Percentiles rank a stretch among this genome's conserved stretches.
These are phyloP conservation scores for Poecilobothrus nobilitatus DNA, from an alignment of 2,888 invertebrate species.

Conservation along the genomic window DNA sequence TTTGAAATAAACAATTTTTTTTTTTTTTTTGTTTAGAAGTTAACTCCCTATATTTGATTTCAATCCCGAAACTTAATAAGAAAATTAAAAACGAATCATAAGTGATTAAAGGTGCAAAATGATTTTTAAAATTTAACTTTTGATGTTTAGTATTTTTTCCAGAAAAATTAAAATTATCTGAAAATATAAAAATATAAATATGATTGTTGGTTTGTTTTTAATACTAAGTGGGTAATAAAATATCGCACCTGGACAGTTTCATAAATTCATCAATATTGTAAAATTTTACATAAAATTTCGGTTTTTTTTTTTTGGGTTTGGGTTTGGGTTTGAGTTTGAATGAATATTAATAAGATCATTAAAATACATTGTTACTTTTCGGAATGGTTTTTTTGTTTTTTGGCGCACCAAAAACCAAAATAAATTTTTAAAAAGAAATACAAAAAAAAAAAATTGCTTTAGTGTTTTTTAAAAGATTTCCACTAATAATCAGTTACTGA, in stretches of 20 bases:
- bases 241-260: not conserved
- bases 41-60: no score
- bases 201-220: not conserved
- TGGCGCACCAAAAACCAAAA: not conserved
- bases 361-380: slow-evolving; percentile 1
- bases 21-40: no score
- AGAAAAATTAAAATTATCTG: not conserved
- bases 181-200: not conserved
- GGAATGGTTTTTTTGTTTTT: not conserved
- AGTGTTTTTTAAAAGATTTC: not conserved
- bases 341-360: not conserved
- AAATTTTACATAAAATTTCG: no score
- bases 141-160: not conserved
- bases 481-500: not conserved
- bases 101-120: not conserved
- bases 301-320: not conserved
- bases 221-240: not conserved
- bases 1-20: no score
- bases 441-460: no score
- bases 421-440: no score
- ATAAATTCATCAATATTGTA: no score
- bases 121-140: not conserved
- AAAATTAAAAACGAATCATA: no score
- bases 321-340: no score
- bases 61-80: no score